Evolutionary conservation across 2,113 vertebrate species (phyloP), one percentile per base, ranked within the genome.

Genomic region (Corydoras maculifer): DNA sequence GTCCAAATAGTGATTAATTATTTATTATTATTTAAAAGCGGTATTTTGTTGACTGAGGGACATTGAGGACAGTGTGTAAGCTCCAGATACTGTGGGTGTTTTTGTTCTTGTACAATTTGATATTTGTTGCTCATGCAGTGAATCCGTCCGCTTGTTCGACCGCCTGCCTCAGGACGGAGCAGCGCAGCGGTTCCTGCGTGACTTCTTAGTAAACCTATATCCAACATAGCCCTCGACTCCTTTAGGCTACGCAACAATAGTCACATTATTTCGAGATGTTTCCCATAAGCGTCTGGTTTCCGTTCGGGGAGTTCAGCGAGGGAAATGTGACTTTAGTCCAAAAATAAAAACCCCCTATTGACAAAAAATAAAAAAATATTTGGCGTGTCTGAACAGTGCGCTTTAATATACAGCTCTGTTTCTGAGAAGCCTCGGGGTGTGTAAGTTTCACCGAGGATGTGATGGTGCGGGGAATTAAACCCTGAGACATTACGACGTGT

Each of bases 91-190:
- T 43, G 35, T 43, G 35, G 4, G 35, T 43, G 35, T 43, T 43
- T 25, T 4, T 43, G 35, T 43, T 8, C 35, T 43, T 43, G 4
- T 43, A 43, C 35, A 43, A 43, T 43, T 5, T 43, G 35, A 43
- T 43, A 43, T 43, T 43, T 43, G 35, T 43, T 43, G 7, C 35
- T 43, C 18, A 2, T 43, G 7, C 4, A 5, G 35, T 43, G 35
- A 43, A 43, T 59, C 32, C 35, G 50, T 72, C 65, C 65, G 62
- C 70, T 65, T 65, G 65, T 59, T 25, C 70, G 58, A 50, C 58
- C 35, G 57, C 12, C 14, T 4, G 15, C 8, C 61, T 63, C 3
- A 57, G 30, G 61, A 3, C 7, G 14, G 69, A 3, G 49, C 59
- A 15, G 10, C 50, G 15, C 15, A 13, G 7, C 9, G 70, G 14